Conservation (phyloP, 2,888 invertebrate species). For the Dexiosoma caninum region DNA sequence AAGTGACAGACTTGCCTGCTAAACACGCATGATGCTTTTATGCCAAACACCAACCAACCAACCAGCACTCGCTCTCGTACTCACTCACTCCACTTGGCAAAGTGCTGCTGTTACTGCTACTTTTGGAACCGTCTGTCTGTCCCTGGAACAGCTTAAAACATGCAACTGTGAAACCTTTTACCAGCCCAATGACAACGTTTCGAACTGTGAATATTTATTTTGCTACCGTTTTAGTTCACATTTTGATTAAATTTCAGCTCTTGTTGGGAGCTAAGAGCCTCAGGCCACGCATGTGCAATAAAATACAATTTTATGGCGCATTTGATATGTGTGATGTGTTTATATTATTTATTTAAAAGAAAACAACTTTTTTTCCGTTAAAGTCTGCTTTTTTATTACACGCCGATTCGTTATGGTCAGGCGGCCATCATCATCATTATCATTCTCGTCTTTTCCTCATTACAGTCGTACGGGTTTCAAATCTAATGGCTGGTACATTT, state of each 20-base stretch:
- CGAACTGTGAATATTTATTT: constrained; percentile 3
- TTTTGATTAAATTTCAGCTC: neutral
- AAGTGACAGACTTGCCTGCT: constrained; percentile 5
- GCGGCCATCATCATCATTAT: neutral
- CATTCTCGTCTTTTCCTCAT: neutral
- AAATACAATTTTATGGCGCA: constrained; percentile 46
- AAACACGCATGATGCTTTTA: constrained; percentile 43
- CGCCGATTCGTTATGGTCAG: neutral
- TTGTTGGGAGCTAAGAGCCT: neutral
- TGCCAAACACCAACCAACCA: neutral
- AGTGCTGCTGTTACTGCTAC: neutral
- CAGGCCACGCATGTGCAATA: constrained; percentile 52
- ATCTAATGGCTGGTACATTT: constrained; percentile 21
- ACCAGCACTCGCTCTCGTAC: too few relatives aligned
- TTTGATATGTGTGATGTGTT: constrained; percentile 43
- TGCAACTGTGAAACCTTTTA: constrained; percentile 30
- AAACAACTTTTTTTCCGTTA: neutral
- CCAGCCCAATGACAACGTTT: constrained; percentile 17
- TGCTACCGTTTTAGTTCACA: constrained; percentile 33
- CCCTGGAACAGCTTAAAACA: constrained; percentile 11
- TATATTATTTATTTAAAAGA: constrained; percentile 40
- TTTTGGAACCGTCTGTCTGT: neutral
- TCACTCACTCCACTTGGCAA: neutral
- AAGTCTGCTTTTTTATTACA: neutral
- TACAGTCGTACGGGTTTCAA: neutral